Conservation (phyloP, 2,113 vertebrate species). For the Accipiter virgatus region DNA sequence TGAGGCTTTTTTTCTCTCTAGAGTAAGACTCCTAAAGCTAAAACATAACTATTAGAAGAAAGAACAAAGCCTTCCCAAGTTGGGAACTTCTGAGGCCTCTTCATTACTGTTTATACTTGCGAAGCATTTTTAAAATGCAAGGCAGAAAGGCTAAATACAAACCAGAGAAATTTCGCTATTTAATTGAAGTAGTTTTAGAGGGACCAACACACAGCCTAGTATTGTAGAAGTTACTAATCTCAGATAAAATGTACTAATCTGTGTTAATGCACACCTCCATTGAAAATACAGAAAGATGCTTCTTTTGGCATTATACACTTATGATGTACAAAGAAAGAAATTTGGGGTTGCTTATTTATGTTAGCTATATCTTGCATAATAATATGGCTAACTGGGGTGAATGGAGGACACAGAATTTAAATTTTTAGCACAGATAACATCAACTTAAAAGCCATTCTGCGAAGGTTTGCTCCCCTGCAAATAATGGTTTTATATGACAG, state of each 20-base stretch:
- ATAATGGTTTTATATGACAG: neutral
- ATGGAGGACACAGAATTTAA: neutral
- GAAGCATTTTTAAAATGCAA: neutral
- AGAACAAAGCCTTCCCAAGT: constrained; percentile 26
- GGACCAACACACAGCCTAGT: neutral
- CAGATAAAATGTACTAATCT: neutral
- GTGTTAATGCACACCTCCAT: neutral
- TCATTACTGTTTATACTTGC: neutral
- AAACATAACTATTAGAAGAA: constrained; percentile 36
- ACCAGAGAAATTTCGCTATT: neutral
- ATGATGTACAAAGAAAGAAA: neutral
- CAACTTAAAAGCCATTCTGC: neutral
- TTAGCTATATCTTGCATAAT: neutral
- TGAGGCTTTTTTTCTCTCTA: neutral
- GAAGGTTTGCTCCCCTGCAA: neutral
- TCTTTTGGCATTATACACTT: neutral
- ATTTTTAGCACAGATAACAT: neutral
- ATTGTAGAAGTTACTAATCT: neutral
- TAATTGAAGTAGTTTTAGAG: neutral
- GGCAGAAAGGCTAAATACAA: neutral
- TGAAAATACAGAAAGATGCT: neutral
- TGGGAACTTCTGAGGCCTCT: neutral
- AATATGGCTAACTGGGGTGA: neutral
- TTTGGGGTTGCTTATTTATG: neutral
- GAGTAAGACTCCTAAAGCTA: constrained; percentile 5